Percentiles rank a stretch among this genome's conserved stretches.
Evolutionary conservation across 2,888 invertebrate genomes (phyloP).

Genomic region (Taenaris catops): DNA sequence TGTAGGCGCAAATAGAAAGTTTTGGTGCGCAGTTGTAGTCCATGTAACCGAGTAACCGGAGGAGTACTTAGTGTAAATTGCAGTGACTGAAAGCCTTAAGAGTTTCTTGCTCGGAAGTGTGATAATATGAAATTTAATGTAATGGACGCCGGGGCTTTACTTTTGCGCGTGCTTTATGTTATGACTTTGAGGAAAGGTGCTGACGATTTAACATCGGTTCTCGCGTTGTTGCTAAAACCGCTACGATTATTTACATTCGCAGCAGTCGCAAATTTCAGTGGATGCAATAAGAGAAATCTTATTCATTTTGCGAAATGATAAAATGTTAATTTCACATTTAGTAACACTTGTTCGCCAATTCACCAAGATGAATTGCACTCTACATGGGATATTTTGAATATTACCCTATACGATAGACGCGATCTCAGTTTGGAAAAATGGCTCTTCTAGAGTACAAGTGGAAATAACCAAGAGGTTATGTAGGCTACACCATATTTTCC

Average conservation of each 20-base stretch:
- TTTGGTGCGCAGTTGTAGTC: constrained; percentile 21
- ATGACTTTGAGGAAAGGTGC: constrained; percentile 8
- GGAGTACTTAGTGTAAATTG: constrained; percentile 27
- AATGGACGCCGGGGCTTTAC: constrained; percentile 20
- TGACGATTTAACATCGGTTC: constrained; percentile 4
- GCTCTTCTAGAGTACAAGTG: too few species aligned
- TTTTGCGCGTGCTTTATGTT: constrained; percentile 16
- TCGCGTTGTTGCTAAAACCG: constrained; percentile 1
- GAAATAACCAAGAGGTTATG: too few species aligned
- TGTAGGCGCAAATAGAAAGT: constrained; percentile 31
- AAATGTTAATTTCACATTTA: too few species aligned
- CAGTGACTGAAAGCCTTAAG: constrained; percentile 16
- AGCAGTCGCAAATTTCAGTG: neutral
- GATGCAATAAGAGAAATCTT: neutral
- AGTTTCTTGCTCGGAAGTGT: constrained; percentile 22
- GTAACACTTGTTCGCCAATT: too few species aligned
- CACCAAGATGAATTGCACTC: too few species aligned
- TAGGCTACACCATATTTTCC: too few species aligned
- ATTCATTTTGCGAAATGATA: too few species aligned
- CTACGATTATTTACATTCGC: constrained; percentile 5
- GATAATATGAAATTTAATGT: constrained; percentile 25
- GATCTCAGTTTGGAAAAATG: too few species aligned
- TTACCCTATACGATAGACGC: too few species aligned
- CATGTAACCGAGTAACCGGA: constrained; percentile 25
- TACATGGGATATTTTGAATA: too few species aligned